Percentiles rank a stretch among this genome's conserved stretches.
phyloP scores from a whole-genome alignment of 2,888 invertebrate species.

The Diploptera punctata region DNA sequence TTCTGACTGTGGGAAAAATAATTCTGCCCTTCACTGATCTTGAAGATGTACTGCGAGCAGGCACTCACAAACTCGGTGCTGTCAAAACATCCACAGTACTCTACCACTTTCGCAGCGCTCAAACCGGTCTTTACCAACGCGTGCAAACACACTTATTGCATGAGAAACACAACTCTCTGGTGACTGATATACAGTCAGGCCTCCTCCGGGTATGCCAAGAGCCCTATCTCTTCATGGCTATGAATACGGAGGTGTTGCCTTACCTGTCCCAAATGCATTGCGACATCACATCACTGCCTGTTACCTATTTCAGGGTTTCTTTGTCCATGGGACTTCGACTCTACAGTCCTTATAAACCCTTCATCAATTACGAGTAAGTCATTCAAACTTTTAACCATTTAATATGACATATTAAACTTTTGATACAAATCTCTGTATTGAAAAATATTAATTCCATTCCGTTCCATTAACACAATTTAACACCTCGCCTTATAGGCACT shows the following conservation, averaged over 20 bases:
- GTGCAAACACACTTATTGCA: not conserved
- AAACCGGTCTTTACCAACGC: not conserved
- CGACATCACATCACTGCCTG: not conserved
- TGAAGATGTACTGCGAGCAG: not conserved
- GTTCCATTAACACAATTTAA: too few species aligned
- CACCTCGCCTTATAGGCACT: too few species aligned
- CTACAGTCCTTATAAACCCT: not conserved
- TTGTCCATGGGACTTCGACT: not conserved
- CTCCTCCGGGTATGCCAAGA: not conserved
- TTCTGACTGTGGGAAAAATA: not conserved
- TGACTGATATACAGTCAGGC: not conserved
- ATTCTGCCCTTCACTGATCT: not conserved
- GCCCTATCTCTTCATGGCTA: not conserved
- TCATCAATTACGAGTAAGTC: slow-evolving; percentile 1
- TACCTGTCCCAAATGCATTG: not conserved
- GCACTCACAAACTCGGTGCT: not conserved
- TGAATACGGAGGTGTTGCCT: not conserved
- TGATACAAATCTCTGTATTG: too few species aligned
- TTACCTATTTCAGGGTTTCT: not conserved
- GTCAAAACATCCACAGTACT: not conserved
- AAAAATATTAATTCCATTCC: too few species aligned
- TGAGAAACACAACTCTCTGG: not conserved
- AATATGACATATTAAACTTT: too few species aligned
- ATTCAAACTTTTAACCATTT: too few species aligned
- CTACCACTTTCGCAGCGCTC: not conserved